These are phyloP conservation scores for Latheticus oryzae DNA, from an alignment of 2,888 invertebrate genomes.

Conservation along the genomic window DNA sequence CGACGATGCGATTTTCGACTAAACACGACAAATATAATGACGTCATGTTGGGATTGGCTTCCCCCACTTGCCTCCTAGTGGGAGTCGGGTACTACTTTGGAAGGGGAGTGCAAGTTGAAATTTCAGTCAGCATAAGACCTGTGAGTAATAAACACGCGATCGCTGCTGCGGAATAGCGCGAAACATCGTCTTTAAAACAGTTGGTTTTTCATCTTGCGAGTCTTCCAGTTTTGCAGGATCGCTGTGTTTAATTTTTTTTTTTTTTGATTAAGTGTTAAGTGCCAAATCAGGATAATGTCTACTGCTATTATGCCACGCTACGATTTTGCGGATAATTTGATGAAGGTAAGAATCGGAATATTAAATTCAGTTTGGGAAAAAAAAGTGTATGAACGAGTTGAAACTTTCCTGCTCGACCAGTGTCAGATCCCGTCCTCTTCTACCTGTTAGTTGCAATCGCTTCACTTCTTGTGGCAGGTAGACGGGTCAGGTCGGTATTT, in stretches of 20 bases:
- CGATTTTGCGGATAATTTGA: constrained; percentile 80
- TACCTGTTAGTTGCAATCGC: constrained; percentile 22
- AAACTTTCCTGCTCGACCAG: constrained; percentile 35
- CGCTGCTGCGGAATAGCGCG: constrained; percentile 60
- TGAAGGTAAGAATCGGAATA: constrained; percentile 74
- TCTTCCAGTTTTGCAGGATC: constrained; percentile 59
- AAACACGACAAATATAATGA: neutral
- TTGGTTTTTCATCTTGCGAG: constrained; percentile 49
- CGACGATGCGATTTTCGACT: constrained; percentile 16
- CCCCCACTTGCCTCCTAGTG: constrained; percentile 25
- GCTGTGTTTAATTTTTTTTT: too few species aligned
- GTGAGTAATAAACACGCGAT: constrained; percentile 53
- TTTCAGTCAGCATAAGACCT: constrained; percentile 52
- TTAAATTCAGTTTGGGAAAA: constrained; percentile 5
- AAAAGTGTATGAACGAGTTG: constrained; percentile 15
- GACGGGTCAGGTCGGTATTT: constrained; percentile 45
- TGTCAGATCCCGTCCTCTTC: constrained; percentile 16
- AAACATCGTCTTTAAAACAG: constrained; percentile 22
- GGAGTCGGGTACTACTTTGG: constrained; percentile 32
- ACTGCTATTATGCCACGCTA: constrained; percentile 83
- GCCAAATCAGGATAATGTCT: constrained; percentile 71
- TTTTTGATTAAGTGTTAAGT: constrained; percentile 41
- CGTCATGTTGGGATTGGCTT: constrained; percentile 11
- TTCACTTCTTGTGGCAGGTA: constrained; percentile 39
- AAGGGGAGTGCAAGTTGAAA: constrained; percentile 25